Percentiles rank a stretch among this genome's conserved stretches.
Evolutionary conservation across 2,888 invertebrate species (phyloP).

Genomic region (Carabus problematicus): DNA sequence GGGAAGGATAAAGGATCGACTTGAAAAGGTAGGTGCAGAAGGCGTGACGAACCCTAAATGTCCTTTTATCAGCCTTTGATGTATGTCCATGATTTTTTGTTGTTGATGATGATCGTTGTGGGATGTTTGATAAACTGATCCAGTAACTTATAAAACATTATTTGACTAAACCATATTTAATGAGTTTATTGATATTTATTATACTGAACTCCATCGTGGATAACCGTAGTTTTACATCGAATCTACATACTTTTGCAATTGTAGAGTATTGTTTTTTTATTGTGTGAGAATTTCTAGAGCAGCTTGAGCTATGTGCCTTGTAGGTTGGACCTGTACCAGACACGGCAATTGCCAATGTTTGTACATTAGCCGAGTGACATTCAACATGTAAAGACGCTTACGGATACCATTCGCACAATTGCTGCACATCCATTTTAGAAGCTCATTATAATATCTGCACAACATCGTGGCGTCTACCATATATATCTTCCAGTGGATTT

Average conservation of each 20-base stretch:
- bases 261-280: not conserved
- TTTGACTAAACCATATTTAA: not conserved
- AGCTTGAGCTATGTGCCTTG: not conserved
- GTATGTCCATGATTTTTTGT: too few species aligned
- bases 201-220: not conserved
- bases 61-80: too few species aligned
- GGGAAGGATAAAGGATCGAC: conserved; percentile 60
- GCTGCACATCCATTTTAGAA: conserved; percentile 27
- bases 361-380: conserved; percentile 18
- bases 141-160: conserved; percentile 51
- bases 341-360: not conserved
- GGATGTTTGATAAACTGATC: too few species aligned
- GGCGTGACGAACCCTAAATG: conserved; percentile 53
- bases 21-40: conserved; percentile 39
- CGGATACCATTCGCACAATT: conserved; percentile 26
- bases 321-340: not conserved
- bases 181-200: conserved; percentile 36
- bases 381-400: conserved; percentile 35
- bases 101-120: too few species aligned
- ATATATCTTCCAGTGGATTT: not conserved
- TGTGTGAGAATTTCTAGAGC: not conserved
- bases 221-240: not conserved
- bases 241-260: conserved; percentile 3
- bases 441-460: conserved; percentile 34
- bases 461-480: conserved; percentile 6